Evolutionary conservation across 2,113 vertebrate genomes (phyloP).

Genomic region (Lepidiolamprologus cunningtoni): DNA sequence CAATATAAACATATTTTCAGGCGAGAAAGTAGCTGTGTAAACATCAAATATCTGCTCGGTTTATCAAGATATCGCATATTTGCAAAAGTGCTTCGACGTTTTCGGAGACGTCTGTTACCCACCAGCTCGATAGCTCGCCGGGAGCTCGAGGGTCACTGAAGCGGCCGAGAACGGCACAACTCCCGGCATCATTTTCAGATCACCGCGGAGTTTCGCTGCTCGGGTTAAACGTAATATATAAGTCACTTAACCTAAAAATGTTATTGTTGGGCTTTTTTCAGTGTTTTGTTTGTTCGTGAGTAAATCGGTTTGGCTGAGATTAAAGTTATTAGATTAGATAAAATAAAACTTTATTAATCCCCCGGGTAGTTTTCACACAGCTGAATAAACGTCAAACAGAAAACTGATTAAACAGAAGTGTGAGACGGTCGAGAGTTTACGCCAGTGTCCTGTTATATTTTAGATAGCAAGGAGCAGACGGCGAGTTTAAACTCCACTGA

Average conservation of each 20-base stretch:
- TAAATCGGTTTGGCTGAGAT: too few relatives aligned
- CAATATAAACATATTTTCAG: background rate
- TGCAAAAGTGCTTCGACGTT: fast-evolving
- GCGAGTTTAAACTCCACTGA: too few relatives aligned
- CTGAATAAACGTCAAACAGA: too few relatives aligned
- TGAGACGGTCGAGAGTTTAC: too few relatives aligned
- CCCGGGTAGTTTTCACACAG: too few relatives aligned
- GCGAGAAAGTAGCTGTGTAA: fast-evolving
- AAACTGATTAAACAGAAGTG: too few relatives aligned
- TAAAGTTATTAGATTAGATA: too few relatives aligned
- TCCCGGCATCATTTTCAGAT: fast-evolving
- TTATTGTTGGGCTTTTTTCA: too few relatives aligned
- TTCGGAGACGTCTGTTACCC: fast-evolving
- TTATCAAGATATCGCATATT: fast-evolving
- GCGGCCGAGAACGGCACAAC: fast-evolving
- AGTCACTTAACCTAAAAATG: too few relatives aligned
- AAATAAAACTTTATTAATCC: background rate
- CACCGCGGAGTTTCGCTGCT: fast-evolving
- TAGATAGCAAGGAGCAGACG: too few relatives aligned
- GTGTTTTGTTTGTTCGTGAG: fast-evolving
- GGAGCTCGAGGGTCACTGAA: fast-evolving
- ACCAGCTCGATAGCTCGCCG: fast-evolving
- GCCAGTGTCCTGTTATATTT: too few relatives aligned
- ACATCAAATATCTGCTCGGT: background rate
- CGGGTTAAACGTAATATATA: fast-evolving